Percentiles rank a stretch among this genome's conserved stretches.
phyloP scores from a whole-genome alignment of 35 echinoderm and acorn worm genomes.

The Heliocidaris erythrogramma region DNA sequence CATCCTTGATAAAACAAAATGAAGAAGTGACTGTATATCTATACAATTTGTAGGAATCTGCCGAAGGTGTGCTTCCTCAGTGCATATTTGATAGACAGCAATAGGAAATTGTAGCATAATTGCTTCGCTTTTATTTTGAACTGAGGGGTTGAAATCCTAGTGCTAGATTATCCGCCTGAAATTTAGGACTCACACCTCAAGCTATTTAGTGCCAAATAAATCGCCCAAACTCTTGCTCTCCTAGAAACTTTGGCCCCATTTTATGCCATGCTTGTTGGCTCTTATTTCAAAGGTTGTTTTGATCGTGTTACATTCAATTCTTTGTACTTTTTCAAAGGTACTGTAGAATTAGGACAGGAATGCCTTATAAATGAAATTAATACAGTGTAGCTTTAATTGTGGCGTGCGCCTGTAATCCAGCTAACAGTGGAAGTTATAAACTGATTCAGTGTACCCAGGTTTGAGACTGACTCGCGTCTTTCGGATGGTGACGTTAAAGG shows the following conservation, averaged over 20 bases:
- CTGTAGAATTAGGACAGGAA: background rate
- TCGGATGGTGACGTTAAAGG: too few relatives aligned
- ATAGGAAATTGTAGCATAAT: background rate
- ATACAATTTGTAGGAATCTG: background rate
- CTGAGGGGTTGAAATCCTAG: background rate
- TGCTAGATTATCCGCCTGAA: background rate
- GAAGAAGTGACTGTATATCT: background rate
- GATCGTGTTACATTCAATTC: background rate
- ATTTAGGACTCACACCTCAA: background rate
- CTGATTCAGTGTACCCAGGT: too few relatives aligned
- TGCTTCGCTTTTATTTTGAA: background rate
- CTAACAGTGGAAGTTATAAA: too few relatives aligned
- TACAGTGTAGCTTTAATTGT: background rate
- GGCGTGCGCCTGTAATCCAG: too few relatives aligned
- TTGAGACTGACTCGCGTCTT: too few relatives aligned
- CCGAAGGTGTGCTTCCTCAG: background rate
- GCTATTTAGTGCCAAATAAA: background rate
- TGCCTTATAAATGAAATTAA: background rate
- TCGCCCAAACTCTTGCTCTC: background rate
- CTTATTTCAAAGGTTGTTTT: slow-evolving; percentile 6
- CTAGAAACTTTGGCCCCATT: background rate
- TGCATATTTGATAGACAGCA: background rate
- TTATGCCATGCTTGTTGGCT: background rate
- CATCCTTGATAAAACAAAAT: background rate
- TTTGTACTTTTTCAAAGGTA: background rate